Evolutionary conservation across 1,140 invertebrate species (phyloP).

Genomic region (Lamellibrachia luymesi): DNA sequence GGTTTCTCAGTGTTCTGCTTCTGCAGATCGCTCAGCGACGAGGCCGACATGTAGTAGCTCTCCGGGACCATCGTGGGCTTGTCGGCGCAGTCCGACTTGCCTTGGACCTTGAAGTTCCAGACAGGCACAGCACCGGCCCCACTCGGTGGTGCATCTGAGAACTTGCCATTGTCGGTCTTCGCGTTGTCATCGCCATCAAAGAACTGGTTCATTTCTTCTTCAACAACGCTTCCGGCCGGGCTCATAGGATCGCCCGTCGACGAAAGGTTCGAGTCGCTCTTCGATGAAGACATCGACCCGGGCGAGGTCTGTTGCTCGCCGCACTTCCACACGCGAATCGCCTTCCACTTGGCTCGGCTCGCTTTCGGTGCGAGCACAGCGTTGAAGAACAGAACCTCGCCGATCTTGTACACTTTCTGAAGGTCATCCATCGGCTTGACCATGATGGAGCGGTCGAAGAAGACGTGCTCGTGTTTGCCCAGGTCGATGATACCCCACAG

Average conservation of each 20-base stretch:
- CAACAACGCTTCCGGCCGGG: conserved; percentile 17
- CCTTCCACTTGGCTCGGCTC: conserved; percentile 54
- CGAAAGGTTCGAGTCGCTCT: conserved; percentile 17
- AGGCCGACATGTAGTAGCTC: conserved; percentile 53
- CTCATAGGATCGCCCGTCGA: conserved; percentile 10
- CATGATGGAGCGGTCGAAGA: conserved; percentile 57
- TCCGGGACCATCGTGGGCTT: conserved; percentile 52
- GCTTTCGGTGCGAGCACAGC: conserved; percentile 57
- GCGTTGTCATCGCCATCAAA: conserved; percentile 20
- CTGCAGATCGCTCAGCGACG: conserved; percentile 45
- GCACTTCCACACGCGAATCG: conserved; percentile 56
- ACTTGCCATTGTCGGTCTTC: conserved; percentile 31
- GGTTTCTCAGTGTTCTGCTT: conserved; percentile 8
- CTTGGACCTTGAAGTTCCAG: conserved; percentile 47
- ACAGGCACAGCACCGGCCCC: conserved; percentile 54
- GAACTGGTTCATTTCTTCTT: conserved; percentile 27
- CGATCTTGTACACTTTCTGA: conserved; percentile 51
- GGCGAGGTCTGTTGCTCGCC: conserved; percentile 34
- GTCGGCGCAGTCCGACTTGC: conserved; percentile 38
- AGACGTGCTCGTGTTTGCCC: conserved; percentile 58
- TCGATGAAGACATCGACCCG: conserved; percentile 2
- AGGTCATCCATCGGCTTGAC: conserved; percentile 54
- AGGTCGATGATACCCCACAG: conserved; percentile 59
- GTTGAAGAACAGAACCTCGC: conserved; percentile 56
- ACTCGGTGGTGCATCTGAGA: conserved; percentile 52